phyloP scores from a whole-genome alignment of 1,140 invertebrate species.

The Amyelois transitella region DNA sequence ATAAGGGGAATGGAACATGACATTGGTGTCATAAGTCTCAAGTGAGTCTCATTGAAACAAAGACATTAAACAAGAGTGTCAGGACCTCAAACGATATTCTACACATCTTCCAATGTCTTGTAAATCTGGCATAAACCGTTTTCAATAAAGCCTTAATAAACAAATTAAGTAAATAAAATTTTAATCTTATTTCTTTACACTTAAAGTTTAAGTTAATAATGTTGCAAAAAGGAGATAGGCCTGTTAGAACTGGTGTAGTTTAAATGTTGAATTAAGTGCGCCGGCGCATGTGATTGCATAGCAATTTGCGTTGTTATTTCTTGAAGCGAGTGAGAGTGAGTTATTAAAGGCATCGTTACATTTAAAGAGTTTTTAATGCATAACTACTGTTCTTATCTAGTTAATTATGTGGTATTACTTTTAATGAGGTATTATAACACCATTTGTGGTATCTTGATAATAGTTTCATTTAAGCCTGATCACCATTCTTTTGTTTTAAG shows the following conservation, averaged over 20 bases:
- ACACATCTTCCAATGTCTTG: constrained; percentile 52
- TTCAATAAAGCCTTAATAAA: constrained; percentile 19
- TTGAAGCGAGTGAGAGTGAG: constrained; percentile 32
- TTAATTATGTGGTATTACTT: not conserved
- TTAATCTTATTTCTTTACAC: not conserved
- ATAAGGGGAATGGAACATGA: constrained; percentile 15
- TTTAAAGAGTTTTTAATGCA: constrained; percentile 6
- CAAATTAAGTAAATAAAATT: not conserved
- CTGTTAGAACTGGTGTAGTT: constrained; percentile 22
- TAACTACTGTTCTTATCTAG: not conserved
- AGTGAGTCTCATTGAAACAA: constrained; percentile 54
- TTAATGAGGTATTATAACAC: not conserved
- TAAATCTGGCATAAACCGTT: constrained; percentile 40
- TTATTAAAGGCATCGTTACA: constrained; percentile 24
- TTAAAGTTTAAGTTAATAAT: constrained; percentile 9
- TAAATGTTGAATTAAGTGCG: constrained; percentile 54
- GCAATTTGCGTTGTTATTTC: constrained; percentile 28
- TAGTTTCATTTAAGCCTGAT: no score
- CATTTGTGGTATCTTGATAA: no score
- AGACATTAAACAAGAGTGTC: constrained; percentile 66
- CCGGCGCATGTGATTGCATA: constrained; percentile 51
- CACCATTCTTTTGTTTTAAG: no score
- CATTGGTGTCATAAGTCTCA: constrained; percentile 42
- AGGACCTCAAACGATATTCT: constrained; percentile 64
- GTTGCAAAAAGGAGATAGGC: constrained; percentile 1